Conservation (phyloP, 2,888 invertebrate species). For the Ormyrus pomaceus region DNA sequence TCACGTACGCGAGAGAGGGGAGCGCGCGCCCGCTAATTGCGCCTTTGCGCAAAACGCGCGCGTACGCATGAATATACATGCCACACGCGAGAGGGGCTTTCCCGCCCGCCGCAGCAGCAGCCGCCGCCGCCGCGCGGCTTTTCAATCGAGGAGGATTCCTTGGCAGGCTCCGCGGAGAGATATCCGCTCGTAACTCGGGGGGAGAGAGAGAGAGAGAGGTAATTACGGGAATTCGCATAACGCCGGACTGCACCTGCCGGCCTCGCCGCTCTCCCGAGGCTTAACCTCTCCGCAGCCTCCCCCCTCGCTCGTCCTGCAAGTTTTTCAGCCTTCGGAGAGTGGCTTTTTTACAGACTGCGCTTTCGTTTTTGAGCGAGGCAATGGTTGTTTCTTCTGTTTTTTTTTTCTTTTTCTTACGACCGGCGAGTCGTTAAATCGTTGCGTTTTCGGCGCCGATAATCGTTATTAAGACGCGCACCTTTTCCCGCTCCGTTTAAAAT, state of each 20-base stretch:
- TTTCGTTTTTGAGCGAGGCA: no score
- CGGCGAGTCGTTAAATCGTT: constrained; percentile 33
- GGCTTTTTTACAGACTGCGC: neutral
- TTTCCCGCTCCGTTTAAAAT: neutral
- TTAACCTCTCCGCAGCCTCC: constrained; percentile 43
- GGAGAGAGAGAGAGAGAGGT: constrained; percentile 49
- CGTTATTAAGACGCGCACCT: constrained; percentile 32
- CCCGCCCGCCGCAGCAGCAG: neutral
- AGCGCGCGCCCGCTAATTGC: neutral
- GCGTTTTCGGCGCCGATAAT: constrained; percentile 38
- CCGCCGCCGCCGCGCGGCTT: neutral
- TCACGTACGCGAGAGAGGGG: constrained; percentile 5
- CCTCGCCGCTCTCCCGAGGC: constrained; percentile 48
- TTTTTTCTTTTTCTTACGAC: constrained; percentile 1
- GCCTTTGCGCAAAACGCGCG: neutral
- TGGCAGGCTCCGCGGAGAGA: constrained; percentile 13
- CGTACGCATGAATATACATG: neutral
- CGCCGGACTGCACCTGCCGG: constrained; percentile 35
- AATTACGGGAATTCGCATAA: constrained; percentile 68
- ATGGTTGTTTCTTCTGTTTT: no score
- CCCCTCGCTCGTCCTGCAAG: constrained; percentile 35
- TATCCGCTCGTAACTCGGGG: constrained; percentile 57
- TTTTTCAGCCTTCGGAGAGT: constrained; percentile 33
- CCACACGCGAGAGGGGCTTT: neutral
- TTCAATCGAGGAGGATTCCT: no score